phyloP scores from a whole-genome alignment of 2,797 vertebrate species.

The Cossypha dichroa region DNA sequence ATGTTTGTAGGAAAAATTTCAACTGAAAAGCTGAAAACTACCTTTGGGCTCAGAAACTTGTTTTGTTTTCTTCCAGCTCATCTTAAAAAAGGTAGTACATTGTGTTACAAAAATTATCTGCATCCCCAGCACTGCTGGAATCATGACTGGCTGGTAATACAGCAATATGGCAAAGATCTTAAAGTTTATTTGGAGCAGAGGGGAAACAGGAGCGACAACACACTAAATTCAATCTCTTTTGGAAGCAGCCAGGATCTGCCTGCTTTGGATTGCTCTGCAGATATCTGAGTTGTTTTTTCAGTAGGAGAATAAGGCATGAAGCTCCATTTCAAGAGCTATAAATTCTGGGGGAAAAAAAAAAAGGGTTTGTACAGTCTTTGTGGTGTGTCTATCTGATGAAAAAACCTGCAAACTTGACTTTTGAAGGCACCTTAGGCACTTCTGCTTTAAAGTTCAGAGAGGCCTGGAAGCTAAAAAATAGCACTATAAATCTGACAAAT shows the following conservation, averaged over 20 bases:
- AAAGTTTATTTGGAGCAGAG: not conserved
- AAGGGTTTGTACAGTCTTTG: not conserved
- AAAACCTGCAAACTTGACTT: not conserved
- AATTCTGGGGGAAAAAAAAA: not conserved
- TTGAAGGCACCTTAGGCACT: not conserved
- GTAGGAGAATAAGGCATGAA: not conserved
- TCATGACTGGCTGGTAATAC: not conserved
- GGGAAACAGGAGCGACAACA: accelerated
- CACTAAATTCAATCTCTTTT: not conserved
- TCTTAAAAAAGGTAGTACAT: not conserved
- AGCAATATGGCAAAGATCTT: not conserved
- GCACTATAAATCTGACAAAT: not conserved
- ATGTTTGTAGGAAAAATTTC: not conserved
- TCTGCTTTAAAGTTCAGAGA: not conserved
- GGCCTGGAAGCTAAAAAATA: not conserved
- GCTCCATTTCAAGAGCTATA: not conserved
- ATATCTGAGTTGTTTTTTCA: not conserved
- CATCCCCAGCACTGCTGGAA: not conserved
- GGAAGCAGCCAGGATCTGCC: not conserved
- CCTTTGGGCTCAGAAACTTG: not conserved
- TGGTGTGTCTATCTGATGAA: not conserved
- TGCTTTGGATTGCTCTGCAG: not conserved
- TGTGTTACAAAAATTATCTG: not conserved
- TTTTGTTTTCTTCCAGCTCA: not conserved
- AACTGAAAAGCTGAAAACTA: not conserved